Conservation (phyloP, 2,113 vertebrate genomes). For the Nyctereutes procyonoides region DNA sequence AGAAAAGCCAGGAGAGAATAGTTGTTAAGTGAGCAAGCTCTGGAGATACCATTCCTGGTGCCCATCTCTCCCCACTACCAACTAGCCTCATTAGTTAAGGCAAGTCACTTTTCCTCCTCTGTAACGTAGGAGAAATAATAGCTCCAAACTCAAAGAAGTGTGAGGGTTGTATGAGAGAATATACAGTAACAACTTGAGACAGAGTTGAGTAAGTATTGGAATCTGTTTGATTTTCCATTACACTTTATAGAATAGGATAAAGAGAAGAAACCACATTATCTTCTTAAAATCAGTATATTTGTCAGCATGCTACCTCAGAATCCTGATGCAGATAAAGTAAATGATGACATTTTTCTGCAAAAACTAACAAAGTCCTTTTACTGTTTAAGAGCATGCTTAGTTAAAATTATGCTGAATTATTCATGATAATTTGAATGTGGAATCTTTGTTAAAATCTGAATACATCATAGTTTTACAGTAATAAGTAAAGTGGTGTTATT, state of each 20-base stretch:
- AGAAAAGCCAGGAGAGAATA: neutral
- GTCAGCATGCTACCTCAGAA: neutral
- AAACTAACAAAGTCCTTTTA: neutral
- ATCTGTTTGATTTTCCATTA: neutral
- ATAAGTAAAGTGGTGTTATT: neutral
- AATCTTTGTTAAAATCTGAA: constrained; percentile 5
- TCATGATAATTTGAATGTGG: neutral
- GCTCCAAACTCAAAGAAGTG: neutral
- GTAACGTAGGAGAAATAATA: neutral
- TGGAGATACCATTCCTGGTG: neutral
- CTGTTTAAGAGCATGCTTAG: neutral
- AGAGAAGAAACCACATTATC: neutral
- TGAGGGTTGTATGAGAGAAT: neutral
- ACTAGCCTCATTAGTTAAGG: neutral
- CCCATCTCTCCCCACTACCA: neutral
- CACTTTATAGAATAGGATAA: neutral
- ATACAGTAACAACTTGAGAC: neutral
- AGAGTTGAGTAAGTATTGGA: neutral
- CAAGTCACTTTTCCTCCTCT: neutral
- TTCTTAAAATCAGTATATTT: neutral
- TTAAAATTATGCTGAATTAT: constrained; percentile 12
- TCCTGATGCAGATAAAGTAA: neutral
- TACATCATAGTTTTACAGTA: neutral
- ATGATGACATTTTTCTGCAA: neutral
- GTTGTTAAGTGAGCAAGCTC: neutral